phyloP scores from a whole-genome alignment of 1,140 invertebrate species.

The Cephus cinctus region DNA sequence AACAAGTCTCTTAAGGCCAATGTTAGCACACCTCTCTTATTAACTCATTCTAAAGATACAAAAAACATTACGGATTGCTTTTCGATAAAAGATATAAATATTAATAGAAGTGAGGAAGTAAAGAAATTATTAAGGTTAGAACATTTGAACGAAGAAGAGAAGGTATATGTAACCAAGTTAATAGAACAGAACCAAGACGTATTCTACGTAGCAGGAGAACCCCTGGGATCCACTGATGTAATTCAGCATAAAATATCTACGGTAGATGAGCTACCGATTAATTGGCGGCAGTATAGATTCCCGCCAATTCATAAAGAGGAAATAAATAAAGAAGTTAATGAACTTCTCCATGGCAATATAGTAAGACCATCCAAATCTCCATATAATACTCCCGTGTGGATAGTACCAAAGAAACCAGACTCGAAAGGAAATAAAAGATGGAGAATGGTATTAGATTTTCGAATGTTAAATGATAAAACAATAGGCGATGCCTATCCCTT shows the following conservation, averaged over 20 bases:
- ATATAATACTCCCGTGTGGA: slow-evolving; percentile 26
- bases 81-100: no score
- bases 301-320: background rate
- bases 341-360: slow-evolving; percentile 34
- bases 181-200: background rate
- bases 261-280: background rate
- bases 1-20: no score
- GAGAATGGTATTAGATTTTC: slow-evolving; percentile 40
- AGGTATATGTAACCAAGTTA: background rate
- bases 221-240: background rate
- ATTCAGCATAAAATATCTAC: slow-evolving; percentile 1
- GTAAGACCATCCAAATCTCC: slow-evolving; percentile 18
- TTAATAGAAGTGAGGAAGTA: no score
- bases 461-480: slow-evolving; percentile 40
- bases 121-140: no score
- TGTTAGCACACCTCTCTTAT: no score
- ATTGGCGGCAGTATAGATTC: background rate
- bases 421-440: slow-evolving; percentile 33
- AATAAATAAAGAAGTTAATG: slow-evolving; percentile 23
- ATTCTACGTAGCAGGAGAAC: slow-evolving; percentile 33
- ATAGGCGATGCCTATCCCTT: slow-evolving; percentile 51
- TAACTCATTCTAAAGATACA: no score
- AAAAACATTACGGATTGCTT: no score
- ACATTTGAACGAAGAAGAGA: slow-evolving; percentile 11
- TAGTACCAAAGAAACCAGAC: slow-evolving; percentile 35